These are phyloP conservation scores for Psettodes erumei DNA, from an alignment of 2,113 vertebrate species.

Conservation along the genomic window DNA sequence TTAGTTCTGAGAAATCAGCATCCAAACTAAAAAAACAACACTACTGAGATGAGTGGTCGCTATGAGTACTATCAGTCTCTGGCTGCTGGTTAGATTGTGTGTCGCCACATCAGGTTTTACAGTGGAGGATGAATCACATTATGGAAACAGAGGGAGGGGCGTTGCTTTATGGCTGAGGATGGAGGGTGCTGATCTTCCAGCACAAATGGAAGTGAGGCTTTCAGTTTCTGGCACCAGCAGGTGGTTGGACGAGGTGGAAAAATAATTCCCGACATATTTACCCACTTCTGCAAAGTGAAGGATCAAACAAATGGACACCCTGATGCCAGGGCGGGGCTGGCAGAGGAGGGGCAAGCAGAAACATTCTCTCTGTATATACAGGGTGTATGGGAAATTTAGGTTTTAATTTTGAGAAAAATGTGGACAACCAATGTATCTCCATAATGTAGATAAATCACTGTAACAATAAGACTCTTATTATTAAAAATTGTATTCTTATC, in stretches of 20 bases:
- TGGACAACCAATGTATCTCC: neutral
- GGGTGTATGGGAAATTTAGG: conserved; percentile 18
- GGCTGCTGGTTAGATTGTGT: neutral
- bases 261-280: conserved; percentile 56
- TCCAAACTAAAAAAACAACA: neutral
- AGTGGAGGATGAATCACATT: conserved; percentile 35
- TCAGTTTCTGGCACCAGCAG: conserved; percentile 43
- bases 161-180: neutral
- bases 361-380: neutral
- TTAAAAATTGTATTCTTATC: neutral
- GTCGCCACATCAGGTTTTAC: conserved; percentile 1
- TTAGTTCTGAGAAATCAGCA: neutral
- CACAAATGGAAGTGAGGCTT: conserved; percentile 36
- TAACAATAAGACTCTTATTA: no score
- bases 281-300: conserved; percentile 41
- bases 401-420: neutral
- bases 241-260: conserved; percentile 38
- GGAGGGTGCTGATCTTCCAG: conserved; percentile 27
- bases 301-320: conserved; percentile 41
- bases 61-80: neutral
- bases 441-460: neutral
- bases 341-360: neutral
- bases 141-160: conserved; percentile 38
- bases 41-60: neutral
- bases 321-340: conserved; percentile 14